These are phyloP conservation scores for Drosophila nr. medialis DNA, from an alignment of 2,888 invertebrate genomes.

Conservation along the genomic window DNA sequence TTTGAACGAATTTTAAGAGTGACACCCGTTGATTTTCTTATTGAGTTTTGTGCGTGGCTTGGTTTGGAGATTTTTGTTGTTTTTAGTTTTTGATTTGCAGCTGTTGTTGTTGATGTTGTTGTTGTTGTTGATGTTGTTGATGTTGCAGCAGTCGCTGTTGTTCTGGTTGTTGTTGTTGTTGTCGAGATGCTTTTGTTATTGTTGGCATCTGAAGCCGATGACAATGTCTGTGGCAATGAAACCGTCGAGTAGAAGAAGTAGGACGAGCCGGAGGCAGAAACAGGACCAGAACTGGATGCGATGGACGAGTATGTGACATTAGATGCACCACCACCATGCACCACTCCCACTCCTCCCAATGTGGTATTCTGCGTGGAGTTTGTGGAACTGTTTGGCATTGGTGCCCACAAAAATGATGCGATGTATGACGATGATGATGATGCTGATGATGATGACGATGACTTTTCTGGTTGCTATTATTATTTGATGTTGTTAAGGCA, in stretches of 20 bases:
- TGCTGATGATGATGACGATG: constrained; percentile 55
- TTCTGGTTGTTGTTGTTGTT: constrained; percentile 28
- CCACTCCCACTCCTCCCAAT: constrained; percentile 10
- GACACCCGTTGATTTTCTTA: constrained; percentile 19
- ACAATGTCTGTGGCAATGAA: constrained; percentile 60
- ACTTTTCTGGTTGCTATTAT: constrained; percentile 65
- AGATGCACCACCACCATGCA: constrained; percentile 21
- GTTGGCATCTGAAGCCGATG: constrained; percentile 28
- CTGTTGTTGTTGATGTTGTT: constrained; percentile 43
- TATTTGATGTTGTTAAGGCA: constrained; percentile 21
- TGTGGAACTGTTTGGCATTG: constrained; percentile 46
- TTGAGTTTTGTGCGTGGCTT: constrained; percentile 44
- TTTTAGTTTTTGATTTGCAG: constrained; percentile 46
- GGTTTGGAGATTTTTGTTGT: constrained; percentile 38
- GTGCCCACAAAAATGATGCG: constrained; percentile 71
- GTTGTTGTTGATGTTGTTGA: constrained; percentile 7
- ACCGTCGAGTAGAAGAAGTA: constrained; percentile 51
- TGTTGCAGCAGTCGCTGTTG: constrained; percentile 14
- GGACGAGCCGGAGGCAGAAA: constrained; percentile 27
- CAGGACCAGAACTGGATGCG: constrained; percentile 20
- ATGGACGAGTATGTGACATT: constrained; percentile 37
- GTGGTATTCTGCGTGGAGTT: constrained; percentile 25
- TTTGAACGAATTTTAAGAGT: constrained; percentile 51
- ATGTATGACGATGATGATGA: constrained; percentile 55
- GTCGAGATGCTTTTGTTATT: constrained; percentile 37